A percentile compares a stretch with the other conserved stretches of the same genome.
phyloP scores from a whole-genome alignment of 2,113 vertebrate genomes.

The Pluvianellus socialis region DNA sequence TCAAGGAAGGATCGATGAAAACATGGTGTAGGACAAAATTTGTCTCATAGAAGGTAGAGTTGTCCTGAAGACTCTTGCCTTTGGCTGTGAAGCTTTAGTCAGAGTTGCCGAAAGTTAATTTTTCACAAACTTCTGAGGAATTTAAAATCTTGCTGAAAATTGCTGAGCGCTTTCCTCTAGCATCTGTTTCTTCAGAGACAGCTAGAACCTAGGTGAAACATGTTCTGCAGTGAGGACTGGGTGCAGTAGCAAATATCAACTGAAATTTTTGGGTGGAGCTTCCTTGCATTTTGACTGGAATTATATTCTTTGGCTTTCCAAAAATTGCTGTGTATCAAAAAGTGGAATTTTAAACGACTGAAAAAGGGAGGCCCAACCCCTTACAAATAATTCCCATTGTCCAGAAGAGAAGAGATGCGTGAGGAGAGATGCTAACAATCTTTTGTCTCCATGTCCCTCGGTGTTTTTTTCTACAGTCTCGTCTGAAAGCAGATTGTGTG shows the following conservation, averaged over 20 bases:
- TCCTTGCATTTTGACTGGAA: neutral
- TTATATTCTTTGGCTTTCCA: neutral
- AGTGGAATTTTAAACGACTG: neutral
- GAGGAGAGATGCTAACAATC: neutral
- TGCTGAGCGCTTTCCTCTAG: neutral
- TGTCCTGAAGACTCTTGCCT: neutral
- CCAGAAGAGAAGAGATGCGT: neutral
- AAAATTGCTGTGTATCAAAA: neutral
- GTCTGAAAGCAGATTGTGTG: conserved; percentile 50
- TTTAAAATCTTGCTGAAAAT: neutral
- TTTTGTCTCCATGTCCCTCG: neutral
- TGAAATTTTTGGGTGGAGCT: neutral
- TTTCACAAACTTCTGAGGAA: neutral
- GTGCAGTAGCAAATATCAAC: neutral
- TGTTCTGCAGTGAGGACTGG: neutral
- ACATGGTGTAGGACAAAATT: neutral
- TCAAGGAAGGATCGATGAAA: neutral
- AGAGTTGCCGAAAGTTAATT: neutral
- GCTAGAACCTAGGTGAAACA: neutral
- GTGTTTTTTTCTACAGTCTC: neutral
- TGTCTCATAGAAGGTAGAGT: neutral
- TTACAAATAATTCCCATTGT: neutral
- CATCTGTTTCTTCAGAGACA: neutral
- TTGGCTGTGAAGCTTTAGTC: neutral
- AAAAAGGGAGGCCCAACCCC: neutral